phyloP scores from a whole-genome alignment of 2,797 vertebrate genomes.

The Basileuterus tristriatus region DNA sequence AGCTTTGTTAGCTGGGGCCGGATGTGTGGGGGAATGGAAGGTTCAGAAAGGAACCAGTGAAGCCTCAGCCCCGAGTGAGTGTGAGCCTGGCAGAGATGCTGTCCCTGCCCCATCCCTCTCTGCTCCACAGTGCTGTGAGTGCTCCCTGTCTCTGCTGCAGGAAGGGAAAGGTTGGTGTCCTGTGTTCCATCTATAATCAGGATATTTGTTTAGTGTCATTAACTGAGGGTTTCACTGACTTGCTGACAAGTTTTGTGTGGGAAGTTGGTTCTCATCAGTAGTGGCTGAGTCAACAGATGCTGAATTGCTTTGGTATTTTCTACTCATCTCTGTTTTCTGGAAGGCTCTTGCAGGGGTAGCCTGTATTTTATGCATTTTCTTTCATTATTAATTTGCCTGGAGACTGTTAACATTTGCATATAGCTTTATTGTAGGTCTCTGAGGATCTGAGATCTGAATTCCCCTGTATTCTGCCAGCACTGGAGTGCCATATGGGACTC shows the following conservation, averaged over 20 bases:
- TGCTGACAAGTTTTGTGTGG: background rate
- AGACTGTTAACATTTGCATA: constrained; percentile 34
- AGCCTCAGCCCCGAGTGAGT: background rate
- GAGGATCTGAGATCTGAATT: background rate
- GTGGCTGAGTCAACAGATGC: background rate
- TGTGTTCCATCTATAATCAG: background rate
- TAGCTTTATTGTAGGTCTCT: background rate
- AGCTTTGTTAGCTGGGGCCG: background rate
- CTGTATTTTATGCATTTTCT: background rate
- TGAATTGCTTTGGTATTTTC: background rate
- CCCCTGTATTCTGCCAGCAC: background rate
- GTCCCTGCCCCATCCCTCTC: background rate
- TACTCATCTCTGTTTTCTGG: background rate
- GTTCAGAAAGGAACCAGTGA: fast-evolving
- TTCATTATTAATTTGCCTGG: constrained; percentile 44
- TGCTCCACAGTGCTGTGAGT: background rate
- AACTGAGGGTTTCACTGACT: background rate
- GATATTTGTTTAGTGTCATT: background rate
- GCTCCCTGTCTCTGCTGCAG: background rate
- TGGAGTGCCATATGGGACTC: background rate
- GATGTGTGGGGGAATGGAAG: background rate
- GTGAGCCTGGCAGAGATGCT: background rate
- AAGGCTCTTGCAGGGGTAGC: constrained; percentile 1
- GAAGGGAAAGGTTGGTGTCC: constrained; percentile 15
- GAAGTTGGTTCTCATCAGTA: background rate